Evolutionary conservation across 2,888 invertebrate species (phyloP).

Genomic region (Papilio elwesi): DNA sequence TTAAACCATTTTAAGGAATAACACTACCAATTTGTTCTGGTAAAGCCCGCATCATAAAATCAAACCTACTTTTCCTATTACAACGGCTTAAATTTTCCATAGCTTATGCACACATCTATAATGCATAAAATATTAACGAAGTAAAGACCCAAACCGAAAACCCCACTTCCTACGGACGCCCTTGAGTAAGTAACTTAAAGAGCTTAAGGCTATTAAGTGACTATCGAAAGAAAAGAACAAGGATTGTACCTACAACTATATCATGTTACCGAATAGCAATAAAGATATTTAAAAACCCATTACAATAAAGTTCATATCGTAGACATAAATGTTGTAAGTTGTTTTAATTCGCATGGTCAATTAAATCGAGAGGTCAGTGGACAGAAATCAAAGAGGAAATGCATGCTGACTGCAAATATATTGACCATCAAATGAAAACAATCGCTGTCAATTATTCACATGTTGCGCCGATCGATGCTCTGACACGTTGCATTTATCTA

Average conservation of each 20-base stretch:
- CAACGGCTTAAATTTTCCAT: not conserved
- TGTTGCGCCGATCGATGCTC: not conserved
- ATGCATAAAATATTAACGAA: not conserved
- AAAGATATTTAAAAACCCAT: not conserved
- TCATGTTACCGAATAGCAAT: not conserved
- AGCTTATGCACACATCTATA: not conserved
- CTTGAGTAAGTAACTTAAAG: not conserved
- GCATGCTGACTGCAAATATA: slow-evolving; percentile 6
- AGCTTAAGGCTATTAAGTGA: not conserved
- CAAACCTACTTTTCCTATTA: not conserved
- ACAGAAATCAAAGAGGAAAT: slow-evolving; percentile 18
- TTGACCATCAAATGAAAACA: slow-evolving; percentile 14
- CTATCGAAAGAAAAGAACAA: not conserved
- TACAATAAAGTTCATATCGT: slow-evolving; percentile 15
- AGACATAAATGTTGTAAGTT: slow-evolving; percentile 17
- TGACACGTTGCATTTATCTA: not conserved
- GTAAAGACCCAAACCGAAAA: not conserved
- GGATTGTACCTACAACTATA: not conserved
- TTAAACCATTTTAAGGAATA: not conserved
- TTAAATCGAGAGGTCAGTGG: slow-evolving; percentile 15
- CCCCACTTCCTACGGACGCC: not conserved
- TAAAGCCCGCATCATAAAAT: not conserved
- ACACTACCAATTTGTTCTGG: not conserved
- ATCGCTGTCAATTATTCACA: slow-evolving; percentile 11
- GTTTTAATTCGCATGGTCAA: slow-evolving; percentile 18